Base-by-base conservation (phyloP, 2,888 invertebrate species). In the Anthoptus insignis region DNA sequence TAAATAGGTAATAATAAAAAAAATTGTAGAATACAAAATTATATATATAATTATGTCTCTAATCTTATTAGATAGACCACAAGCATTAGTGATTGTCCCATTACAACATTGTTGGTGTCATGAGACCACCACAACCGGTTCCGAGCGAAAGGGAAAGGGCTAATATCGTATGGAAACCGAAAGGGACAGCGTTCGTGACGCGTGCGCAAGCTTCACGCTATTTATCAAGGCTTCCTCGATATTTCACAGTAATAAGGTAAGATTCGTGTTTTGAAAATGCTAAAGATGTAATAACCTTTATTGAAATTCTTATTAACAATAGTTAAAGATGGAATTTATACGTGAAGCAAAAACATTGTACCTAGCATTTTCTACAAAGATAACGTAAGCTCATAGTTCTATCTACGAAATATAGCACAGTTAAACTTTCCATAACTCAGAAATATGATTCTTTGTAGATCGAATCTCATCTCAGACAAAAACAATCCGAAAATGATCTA, bases 131-230 rank as follows among this genome's bases (percentile, higher is more conserved):
- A 54, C 42, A 64, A 64, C 64, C 52, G 52, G 58, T 52, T 58
- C 45, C 42, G 58, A 64, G 42, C 27, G 59, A 64, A 65, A 65
- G 53, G 53, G 53, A 65, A 59, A 59, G 59, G 59, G 34, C 42
- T 52, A 59, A 16, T 32, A 21, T 53, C 53, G 58, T 16, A 47
- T 34, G 24, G 64, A 65, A 65, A 65, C 42, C 27, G 45, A 65
- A 65, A 65, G 64, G 59, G 64, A 64, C 39, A 21, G 50, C 60
- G 27, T 24, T 5, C 32, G 6, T 22, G 56, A 49, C 63, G 63
- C 63, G 63, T 63, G 63, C 47, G 47, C 37, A 37, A 49, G 54
- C 24, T 61, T 54, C 47, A 49, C 14, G 32, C 21, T 42, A 56
- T 61, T 53, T 29, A 19, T 60, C 47, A 19, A 22, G 1, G 49